A percentile compares a stretch with the other conserved stretches of the same genome.
Evolutionary conservation across 2,113 vertebrate species (phyloP).

Genomic region (Halichoerus grypus): DNA sequence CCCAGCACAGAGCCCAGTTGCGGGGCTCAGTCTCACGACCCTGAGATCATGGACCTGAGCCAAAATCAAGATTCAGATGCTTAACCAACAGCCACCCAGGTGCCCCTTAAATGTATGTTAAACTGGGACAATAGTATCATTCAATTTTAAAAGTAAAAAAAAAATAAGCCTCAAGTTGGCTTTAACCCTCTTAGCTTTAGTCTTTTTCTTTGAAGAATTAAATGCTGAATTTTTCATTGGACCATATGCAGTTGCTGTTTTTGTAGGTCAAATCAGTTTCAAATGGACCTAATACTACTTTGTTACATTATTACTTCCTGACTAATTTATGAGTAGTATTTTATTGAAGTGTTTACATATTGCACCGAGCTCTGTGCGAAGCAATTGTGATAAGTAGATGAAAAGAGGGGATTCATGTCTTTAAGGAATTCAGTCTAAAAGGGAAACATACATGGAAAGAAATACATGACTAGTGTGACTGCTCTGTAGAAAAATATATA

Average conservation of each 20-base stretch:
- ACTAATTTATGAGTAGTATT: background rate
- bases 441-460: background rate
- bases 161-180: background rate
- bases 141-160: constrained; percentile 1
- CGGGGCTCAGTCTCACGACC: no score
- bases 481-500: background rate
- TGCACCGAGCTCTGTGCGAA: background rate
- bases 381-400: background rate
- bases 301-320: background rate
- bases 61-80: background rate
- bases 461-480: background rate
- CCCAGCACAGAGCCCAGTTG: no score
- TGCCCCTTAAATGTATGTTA: background rate
- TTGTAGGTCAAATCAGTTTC: background rate
- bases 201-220: background rate
- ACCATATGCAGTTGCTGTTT: background rate
- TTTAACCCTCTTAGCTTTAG: background rate
- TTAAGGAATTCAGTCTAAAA: background rate
- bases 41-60: background rate
- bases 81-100: background rate
- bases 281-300: background rate
- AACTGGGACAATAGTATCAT: background rate
- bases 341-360: background rate
- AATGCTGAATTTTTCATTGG: background rate
- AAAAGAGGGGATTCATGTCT: background rate